These are phyloP conservation scores for Patella depressa DNA, from an alignment of 2,888 invertebrate genomes.

Conservation along the genomic window DNA sequence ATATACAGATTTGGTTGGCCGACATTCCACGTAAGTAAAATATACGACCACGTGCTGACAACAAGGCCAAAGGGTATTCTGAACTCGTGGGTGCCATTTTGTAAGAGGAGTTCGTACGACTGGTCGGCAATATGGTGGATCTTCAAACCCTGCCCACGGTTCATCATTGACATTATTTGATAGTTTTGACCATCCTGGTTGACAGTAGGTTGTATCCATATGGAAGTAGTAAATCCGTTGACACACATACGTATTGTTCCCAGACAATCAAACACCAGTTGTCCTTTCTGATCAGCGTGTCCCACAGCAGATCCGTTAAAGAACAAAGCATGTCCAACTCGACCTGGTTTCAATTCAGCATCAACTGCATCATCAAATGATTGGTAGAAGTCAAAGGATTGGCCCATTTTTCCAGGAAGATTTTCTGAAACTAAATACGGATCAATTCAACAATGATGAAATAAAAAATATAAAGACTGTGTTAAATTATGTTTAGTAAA, in stretches of 20 bases:
- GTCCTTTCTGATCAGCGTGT: conserved; percentile 19
- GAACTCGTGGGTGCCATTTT: conserved; percentile 14
- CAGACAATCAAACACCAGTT: conserved; percentile 34
- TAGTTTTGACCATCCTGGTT: conserved; percentile 4
- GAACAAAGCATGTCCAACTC: conserved; percentile 20
- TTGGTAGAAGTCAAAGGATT: conserved; percentile 15
- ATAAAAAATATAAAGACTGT: neutral
- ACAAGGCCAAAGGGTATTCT: conserved; percentile 13
- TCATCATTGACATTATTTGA: conserved; percentile 18
- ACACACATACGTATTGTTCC: conserved; percentile 29
- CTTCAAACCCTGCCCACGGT: conserved; percentile 15
- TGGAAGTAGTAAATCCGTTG: conserved; percentile 32
- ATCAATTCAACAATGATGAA: neutral
- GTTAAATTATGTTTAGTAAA: too few relatives aligned
- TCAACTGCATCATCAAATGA: neutral
- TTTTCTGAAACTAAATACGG: conserved; percentile 7
- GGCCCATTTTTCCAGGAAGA: conserved; percentile 1
- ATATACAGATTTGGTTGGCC: conserved; percentile 3
- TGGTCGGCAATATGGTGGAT: conserved; percentile 6
- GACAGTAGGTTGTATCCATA: conserved; percentile 31
- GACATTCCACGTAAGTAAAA: conserved; percentile 15
- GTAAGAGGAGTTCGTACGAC: conserved; percentile 10
- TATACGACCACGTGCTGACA: conserved; percentile 14
- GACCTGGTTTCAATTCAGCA: conserved; percentile 1
- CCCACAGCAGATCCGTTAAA: neutral